Evolutionary conservation across 1,140 invertebrate genomes (phyloP).

Genomic region (Pogonognathellus flavescens): DNA sequence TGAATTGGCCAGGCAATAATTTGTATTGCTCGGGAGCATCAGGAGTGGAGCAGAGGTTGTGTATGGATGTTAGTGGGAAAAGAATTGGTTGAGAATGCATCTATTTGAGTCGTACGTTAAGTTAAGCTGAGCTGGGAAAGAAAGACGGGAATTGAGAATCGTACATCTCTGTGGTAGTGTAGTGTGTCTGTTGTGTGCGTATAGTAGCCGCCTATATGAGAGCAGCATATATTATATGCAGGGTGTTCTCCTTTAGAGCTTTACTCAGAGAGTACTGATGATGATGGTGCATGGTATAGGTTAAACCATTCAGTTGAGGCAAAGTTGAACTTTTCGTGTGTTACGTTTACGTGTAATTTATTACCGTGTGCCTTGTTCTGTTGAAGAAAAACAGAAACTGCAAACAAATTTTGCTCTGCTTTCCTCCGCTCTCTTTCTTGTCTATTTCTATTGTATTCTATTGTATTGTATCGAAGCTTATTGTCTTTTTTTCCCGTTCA

Average conservation of each 20-base stretch:
- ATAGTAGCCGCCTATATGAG: background rate
- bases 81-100: conserved; percentile 59
- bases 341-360: conserved; percentile 66
- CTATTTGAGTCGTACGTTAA: conserved; percentile 45
- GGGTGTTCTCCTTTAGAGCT: too few relatives aligned
- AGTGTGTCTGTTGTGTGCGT: background rate
- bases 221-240: background rate
- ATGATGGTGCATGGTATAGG: background rate
- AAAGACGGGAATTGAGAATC: conserved; percentile 16
- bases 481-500: conserved; percentile 56
- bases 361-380: conserved; percentile 62
- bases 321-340: conserved; percentile 59
- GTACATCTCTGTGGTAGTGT: background rate
- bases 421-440: conserved; percentile 58
- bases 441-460: conserved; percentile 60
- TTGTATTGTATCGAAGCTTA: conserved; percentile 62
- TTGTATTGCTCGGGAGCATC: conserved; percentile 60
- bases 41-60: conserved; percentile 53
- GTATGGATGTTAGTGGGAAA: conserved; percentile 57
- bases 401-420: conserved; percentile 64
- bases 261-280: too few relatives aligned
- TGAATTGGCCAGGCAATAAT: conserved; percentile 64
- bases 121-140: conserved; percentile 29
- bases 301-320: conserved; percentile 31
- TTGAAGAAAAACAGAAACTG: conserved; percentile 63